Conservation (phyloP, 1,140 invertebrate genomes). For the Pentalonia nigronervosa region DNA sequence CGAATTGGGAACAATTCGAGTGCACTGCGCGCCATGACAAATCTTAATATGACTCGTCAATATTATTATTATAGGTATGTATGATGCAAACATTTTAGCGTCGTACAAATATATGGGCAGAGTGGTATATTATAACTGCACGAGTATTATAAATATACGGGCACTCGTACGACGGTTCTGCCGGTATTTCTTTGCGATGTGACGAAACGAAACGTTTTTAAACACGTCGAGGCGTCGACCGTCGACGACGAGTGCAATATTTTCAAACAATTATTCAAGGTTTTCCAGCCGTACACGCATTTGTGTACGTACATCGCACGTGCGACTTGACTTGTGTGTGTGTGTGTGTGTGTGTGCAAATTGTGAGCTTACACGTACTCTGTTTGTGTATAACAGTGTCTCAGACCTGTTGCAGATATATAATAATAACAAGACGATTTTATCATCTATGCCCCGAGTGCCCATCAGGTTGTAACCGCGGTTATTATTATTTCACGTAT, state of each 20-base stretch:
- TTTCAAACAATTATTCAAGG: conserved; percentile 17
- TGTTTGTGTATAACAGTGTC: not conserved
- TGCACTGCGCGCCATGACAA: too few relatives aligned
- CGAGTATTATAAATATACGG: too few relatives aligned
- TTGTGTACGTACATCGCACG: not conserved
- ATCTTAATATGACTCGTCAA: too few relatives aligned
- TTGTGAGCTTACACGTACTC: not conserved
- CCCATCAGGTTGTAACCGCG: not conserved
- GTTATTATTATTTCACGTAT: not conserved
- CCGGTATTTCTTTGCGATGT: not conserved
- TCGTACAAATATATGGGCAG: not conserved
- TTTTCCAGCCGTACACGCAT: not conserved
- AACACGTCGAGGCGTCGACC: not conserved
- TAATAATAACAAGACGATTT: not conserved
- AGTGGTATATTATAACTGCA: not conserved
- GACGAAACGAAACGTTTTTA: not conserved
- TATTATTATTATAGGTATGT: too few relatives aligned
- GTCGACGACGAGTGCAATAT: not conserved
- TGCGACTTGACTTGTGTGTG: not conserved
- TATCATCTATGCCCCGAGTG: too few relatives aligned
- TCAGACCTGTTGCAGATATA: not conserved
- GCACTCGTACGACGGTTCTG: not conserved
- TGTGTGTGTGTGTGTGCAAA: not conserved
- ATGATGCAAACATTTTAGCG: too few relatives aligned
- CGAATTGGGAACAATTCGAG: too few relatives aligned